Conservation (phyloP, 2,797 vertebrate genomes). For the Oryzias sinensis region DNA sequence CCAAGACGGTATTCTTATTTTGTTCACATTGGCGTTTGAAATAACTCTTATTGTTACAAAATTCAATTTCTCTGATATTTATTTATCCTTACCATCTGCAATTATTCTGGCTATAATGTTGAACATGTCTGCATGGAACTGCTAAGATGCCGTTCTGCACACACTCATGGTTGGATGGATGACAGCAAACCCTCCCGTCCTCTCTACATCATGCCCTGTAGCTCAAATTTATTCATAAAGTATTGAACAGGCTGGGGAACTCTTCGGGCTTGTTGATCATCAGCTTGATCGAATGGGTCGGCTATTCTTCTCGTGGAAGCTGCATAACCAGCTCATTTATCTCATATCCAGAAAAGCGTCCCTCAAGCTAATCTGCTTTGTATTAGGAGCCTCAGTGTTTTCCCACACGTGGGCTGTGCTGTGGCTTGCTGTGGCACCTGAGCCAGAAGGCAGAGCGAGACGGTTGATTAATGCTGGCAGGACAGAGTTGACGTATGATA, state of each 20-base stretch:
- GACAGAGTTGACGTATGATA: constrained; percentile 43
- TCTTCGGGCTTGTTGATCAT: constrained; percentile 3
- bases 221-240: neutral
- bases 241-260: neutral
- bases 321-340: constrained; percentile 18
- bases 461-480: constrained; percentile 58
- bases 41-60: too few species aligned
- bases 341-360: constrained; percentile 20
- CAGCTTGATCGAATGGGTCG: constrained; percentile 18
- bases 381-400: constrained; percentile 39
- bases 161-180: too few species aligned
- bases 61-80: too few species aligned
- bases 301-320: neutral
- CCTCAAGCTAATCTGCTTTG: constrained; percentile 34
- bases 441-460: constrained; percentile 46
- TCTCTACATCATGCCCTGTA: neutral
- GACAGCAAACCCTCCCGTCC: too few species aligned
- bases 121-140: too few species aligned
- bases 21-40: too few species aligned
- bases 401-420: constrained; percentile 15
- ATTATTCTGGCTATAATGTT: too few species aligned
- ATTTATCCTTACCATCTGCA: too few species aligned
- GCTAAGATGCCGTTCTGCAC: too few species aligned
- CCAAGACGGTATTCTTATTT: too few species aligned
- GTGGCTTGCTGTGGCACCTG: constrained; percentile 47